phyloP scores from a whole-genome alignment of 1,140 invertebrate species.

The Scaptomyza graminum region DNA sequence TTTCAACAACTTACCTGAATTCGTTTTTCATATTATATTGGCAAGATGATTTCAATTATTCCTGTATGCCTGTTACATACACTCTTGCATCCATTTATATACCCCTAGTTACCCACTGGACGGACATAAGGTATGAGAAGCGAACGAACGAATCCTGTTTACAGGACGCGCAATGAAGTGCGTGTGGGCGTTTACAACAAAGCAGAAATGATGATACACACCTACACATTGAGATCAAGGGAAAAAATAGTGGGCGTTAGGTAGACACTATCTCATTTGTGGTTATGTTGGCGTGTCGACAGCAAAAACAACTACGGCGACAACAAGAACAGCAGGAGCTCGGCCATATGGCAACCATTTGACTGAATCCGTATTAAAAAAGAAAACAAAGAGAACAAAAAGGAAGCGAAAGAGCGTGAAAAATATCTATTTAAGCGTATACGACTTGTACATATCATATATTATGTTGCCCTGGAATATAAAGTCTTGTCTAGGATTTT shows the following conservation, averaged over 20 bases:
- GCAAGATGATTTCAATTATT: background rate
- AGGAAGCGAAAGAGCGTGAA: background rate
- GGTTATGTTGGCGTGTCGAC: conserved; percentile 69
- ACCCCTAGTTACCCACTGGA: background rate
- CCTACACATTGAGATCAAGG: conserved; percentile 16
- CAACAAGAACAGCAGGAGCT: conserved; percentile 29
- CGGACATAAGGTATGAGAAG: background rate
- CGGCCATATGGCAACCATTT: conserved; percentile 69
- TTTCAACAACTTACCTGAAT: too few relatives aligned
- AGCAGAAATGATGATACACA: conserved; percentile 38
- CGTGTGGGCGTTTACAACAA: conserved; percentile 39
- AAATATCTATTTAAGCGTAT: too few relatives aligned
- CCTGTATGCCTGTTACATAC: background rate
- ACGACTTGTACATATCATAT: background rate
- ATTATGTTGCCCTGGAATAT: background rate
- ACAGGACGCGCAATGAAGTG: conserved; percentile 49
- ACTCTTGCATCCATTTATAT: too few relatives aligned
- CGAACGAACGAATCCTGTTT: conserved; percentile 20
- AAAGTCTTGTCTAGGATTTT: too few relatives aligned
- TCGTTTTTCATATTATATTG: background rate
- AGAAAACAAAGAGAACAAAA: conserved; percentile 7
- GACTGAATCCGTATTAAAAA: conserved; percentile 24
- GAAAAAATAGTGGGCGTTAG: conserved; percentile 3
- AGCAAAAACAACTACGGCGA: conserved; percentile 41
- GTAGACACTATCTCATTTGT: conserved; percentile 74